Evolutionary conservation across 2,888 invertebrate species (phyloP).

Genomic region (Acrobasis consociella): DNA sequence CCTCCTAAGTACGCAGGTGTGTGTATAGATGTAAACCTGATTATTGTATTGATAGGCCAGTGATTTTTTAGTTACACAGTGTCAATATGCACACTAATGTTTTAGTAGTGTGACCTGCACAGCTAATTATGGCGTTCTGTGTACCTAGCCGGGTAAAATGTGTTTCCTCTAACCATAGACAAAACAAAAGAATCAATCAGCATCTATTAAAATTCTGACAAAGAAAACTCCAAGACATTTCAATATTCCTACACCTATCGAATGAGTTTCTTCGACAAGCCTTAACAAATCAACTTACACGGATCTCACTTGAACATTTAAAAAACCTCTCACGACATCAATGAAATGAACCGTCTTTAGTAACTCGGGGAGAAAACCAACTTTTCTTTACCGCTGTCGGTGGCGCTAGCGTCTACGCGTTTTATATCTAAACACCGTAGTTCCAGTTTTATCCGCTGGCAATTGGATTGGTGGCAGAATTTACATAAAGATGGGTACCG

Average conservation of each 20-base stretch:
- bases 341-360: slow-evolving; percentile 59
- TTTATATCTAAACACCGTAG: slow-evolving; percentile 30
- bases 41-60: too few relatives aligned
- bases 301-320: slow-evolving; percentile 53
- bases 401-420: slow-evolving; percentile 28
- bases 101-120: too few relatives aligned
- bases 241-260: slow-evolving; percentile 28
- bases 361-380: slow-evolving; percentile 42
- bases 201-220: neutral
- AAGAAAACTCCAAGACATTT: neutral
- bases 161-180: neutral
- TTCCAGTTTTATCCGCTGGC: slow-evolving; percentile 42
- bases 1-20: too few relatives aligned
- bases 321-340: slow-evolving; percentile 66
- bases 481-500: slow-evolving; percentile 76
- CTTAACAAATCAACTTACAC: slow-evolving; percentile 60
- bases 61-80: too few relatives aligned
- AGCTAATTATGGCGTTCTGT: too few relatives aligned
- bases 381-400: slow-evolving; percentile 36
- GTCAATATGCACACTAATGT: too few relatives aligned
- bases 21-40: too few relatives aligned
- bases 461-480: slow-evolving; percentile 59
- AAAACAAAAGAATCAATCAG: neutral
- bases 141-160: neutral
- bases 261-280: slow-evolving; percentile 30